Evolutionary conservation across 2,888 invertebrate species (phyloP).

Genomic region (Lobophora halterata): DNA sequence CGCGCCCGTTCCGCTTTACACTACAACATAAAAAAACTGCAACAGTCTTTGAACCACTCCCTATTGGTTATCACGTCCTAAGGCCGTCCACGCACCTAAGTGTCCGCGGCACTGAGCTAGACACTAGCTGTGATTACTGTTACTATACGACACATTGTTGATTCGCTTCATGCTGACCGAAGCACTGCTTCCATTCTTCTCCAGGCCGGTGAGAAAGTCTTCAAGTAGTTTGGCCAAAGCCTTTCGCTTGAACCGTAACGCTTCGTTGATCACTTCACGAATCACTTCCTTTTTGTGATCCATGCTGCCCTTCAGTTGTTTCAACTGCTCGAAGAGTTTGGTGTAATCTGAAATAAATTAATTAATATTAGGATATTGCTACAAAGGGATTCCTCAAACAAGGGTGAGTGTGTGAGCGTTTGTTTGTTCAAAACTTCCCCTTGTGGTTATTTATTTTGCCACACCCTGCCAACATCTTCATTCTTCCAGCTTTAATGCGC

Average conservation of each 20-base stretch:
- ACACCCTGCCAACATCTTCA: no score
- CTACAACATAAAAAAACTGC: constrained; percentile 9
- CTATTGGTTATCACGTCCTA: constrained; percentile 16
- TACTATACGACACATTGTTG: constrained; percentile 55
- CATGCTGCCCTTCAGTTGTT: constrained; percentile 85
- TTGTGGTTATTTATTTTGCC: no score
- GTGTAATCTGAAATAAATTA: constrained; percentile 82
- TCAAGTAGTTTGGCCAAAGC: constrained; percentile 85
- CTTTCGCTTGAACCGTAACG: constrained; percentile 88
- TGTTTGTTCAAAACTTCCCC: no score
- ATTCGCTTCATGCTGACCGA: constrained; percentile 59
- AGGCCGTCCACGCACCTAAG: constrained; percentile 24
- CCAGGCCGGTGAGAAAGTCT: constrained; percentile 80
- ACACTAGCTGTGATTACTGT: constrained; percentile 68
- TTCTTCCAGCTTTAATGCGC: no score
- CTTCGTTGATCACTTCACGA: constrained; percentile 87
- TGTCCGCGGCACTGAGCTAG: constrained; percentile 38
- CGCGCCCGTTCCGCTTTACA: constrained; percentile 22
- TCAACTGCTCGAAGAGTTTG: constrained; percentile 85
- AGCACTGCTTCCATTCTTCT: constrained; percentile 75
- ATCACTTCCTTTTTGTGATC: constrained; percentile 86
- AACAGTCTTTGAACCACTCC: constrained; percentile 7
- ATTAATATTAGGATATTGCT: no score
- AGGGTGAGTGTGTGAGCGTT: no score
- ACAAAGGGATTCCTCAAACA: no score